Base-by-base conservation (phyloP, 2,797 vertebrate species). In the Gastrophryne carolinensis region DNA sequence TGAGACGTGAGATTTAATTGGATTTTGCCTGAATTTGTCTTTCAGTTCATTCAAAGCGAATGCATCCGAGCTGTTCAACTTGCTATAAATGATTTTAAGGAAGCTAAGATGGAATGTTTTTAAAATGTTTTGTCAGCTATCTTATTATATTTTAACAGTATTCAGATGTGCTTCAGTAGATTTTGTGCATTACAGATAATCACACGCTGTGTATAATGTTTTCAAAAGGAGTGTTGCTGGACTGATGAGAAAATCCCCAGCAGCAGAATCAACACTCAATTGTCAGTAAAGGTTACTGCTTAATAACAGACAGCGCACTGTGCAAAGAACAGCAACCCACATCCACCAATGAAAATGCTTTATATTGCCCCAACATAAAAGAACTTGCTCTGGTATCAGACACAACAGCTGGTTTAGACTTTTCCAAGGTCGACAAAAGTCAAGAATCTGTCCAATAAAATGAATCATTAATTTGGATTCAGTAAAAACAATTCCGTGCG, bases 41-140 rank as follows among this genome's bases (percentile, higher is more conserved):
- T 15, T 27, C 34, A 49, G 57, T 61, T 60, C n/a, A 58, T 70
- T 34, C 30, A 57, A 30, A 72, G 39, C 12, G 19, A 26, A 49
- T 34, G 29, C 50, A 41, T n/a, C 37, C 34, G 19, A 71, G 50
- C 35, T 30, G 26, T 69, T 44, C 34, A 56, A 24, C 37, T 15
- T 60, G 37, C 12, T 12, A 13, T 17, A 35, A 49, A 60, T 71
- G 32, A 60, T 60, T 60, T 72, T 50, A 41, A 37, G 19, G 27
- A 21, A 61, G 29, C 24, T 23, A 24, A 11, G 35, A 61, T 21
- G 19, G 19, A 26, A 29, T 37, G 12, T 24, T 57, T 34, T 41
- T 50, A 34, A 49, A 58, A 24, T 70, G 35, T 57, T 58, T 17
- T 60, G 12, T 57, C 41, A 44, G 10, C 19, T 57, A 49, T 32